phyloP scores from a whole-genome alignment of 2,113 vertebrate genomes.

The Riparia riparia region DNA sequence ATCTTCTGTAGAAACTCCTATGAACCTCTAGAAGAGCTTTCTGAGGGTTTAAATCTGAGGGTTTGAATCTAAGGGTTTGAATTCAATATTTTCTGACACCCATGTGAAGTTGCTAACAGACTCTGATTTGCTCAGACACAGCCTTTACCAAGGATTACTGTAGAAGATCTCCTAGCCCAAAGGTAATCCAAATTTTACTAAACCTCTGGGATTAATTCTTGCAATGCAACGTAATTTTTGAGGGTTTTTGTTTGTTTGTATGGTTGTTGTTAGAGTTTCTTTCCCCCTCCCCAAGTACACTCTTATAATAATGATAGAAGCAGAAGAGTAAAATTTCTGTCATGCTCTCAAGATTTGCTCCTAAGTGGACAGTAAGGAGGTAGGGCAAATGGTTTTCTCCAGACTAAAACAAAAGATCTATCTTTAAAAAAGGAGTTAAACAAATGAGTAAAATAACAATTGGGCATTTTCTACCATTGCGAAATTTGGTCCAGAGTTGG shows the following conservation, averaged over 20 bases:
- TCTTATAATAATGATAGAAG: neutral
- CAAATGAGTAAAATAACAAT: neutral
- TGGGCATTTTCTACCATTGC: neutral
- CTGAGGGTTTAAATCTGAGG: neutral
- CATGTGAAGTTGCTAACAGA: neutral
- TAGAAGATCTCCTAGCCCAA: neutral
- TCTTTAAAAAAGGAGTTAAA: neutral
- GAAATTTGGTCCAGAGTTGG: accelerated
- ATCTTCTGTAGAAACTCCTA: neutral
- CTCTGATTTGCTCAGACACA: neutral
- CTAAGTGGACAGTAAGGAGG: neutral
- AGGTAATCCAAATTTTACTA: neutral
- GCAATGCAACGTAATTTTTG: neutral
- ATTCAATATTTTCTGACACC: neutral
- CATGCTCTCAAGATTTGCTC: neutral
- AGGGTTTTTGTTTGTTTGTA: neutral
- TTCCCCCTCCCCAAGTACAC: accelerated
- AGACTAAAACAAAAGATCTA: neutral
- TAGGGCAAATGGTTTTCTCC: neutral
- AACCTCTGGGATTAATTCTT: neutral
- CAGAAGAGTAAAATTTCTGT: neutral
- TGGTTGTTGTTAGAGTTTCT: neutral
- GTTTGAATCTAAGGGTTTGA: neutral
- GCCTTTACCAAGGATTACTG: neutral
- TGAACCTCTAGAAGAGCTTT: neutral